Base-by-base conservation (phyloP, 64 coral and sea anemone genomes). In the Porites lutea region DNA sequence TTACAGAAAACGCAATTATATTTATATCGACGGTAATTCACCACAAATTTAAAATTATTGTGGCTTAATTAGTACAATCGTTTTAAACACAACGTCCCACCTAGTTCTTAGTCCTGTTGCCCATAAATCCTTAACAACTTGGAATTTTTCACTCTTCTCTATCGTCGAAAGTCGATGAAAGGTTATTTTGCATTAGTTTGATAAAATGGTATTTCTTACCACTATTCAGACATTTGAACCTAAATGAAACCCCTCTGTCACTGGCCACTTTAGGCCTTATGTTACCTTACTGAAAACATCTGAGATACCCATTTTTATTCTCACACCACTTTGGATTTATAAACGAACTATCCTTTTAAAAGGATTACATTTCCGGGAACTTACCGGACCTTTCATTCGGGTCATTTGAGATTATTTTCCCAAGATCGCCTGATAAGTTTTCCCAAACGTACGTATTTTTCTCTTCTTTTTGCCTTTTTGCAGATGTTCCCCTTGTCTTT, bases 401-500 rank as follows among this genome's bases (percentile, higher is more conserved):
- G 52, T 14, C 8, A 3, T 46, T 50, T 61, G 11, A 47, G 63
- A 8, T 18, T 6, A 68, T 61, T 44, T 9, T 44, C 14, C 6
- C 23, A 65, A 20, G 60, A 44, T 51, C 60, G 71, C 62, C 5
- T 52, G 62, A 52, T 57, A 50, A 11, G 18, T 52, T 12, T 68
- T 4, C 44, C 2, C 18, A 19, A 69, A 84, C 18, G 19, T 16
- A 52, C 46, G 60, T 48, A 68, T 11, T 67, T 69, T 8, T 2
- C 8, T 19, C 52, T n/a, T 84, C 5, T 84, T 68, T 46, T 23
- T 82, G 79, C 14, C 48, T 19, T 82, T 48, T 11, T 47, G 81
- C 81, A 84, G 81, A 69, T 84, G 81, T 84, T 45, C 18, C 18
- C 18, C 11, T 4, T 52, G 78, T 84, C 63, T 68, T 23, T 13